These are phyloP conservation scores for Aricia agestis DNA, from an alignment of 1,140 invertebrate species.

Conservation along the genomic window DNA sequence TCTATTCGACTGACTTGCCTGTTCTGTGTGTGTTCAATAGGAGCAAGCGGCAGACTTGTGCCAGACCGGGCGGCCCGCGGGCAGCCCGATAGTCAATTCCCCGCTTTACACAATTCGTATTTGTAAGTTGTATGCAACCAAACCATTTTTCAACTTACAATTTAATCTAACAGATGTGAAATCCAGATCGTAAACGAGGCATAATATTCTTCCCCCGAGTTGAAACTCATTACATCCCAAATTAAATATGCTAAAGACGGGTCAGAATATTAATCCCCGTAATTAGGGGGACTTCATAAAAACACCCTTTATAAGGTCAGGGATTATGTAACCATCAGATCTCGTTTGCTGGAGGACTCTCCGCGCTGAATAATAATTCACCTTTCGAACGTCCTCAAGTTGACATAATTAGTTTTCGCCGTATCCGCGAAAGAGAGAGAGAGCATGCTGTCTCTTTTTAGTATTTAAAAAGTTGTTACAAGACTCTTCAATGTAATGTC, in stretches of 20 bases:
- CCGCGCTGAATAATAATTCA: neutral
- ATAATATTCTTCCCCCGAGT: neutral
- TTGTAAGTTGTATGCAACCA: too few relatives aligned
- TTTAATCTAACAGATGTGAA: neutral
- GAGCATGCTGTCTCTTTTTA: neutral
- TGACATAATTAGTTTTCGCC: neutral
- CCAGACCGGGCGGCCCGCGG: too few relatives aligned
- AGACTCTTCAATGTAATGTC: too few relatives aligned
- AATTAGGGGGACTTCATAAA: conserved; percentile 4
- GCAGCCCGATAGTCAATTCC: too few relatives aligned
- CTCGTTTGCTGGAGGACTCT: neutral
- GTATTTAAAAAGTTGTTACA: too few relatives aligned
- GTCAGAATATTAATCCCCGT: conserved; percentile 39
- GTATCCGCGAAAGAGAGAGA: neutral
- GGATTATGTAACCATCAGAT: neutral
- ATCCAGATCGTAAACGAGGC: conserved; percentile 1
- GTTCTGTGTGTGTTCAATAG: too few relatives aligned
- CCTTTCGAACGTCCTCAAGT: neutral
- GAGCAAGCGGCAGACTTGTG: too few relatives aligned
- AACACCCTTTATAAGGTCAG: conserved; percentile 7
- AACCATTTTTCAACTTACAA: neutral
- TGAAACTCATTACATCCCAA: conserved; percentile 15
- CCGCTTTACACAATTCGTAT: too few relatives aligned
- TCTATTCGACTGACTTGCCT: too few relatives aligned
- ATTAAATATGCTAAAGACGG: conserved; percentile 38